These are phyloP conservation scores for Astropecten irregularis DNA, from an alignment of 53 echinoderm and acorn worm species.

Conservation along the genomic window DNA sequence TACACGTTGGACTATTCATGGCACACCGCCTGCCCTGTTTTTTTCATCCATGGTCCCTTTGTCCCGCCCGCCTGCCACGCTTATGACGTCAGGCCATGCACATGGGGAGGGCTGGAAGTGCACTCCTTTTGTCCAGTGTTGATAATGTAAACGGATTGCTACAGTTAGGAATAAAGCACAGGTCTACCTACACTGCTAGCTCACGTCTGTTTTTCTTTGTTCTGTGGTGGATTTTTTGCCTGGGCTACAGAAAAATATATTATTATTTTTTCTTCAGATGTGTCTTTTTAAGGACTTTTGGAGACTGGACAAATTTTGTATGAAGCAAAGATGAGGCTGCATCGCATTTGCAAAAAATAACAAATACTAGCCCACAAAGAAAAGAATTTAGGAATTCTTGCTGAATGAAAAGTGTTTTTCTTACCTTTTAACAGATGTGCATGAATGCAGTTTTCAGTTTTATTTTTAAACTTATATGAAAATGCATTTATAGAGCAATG, in stretches of 20 bases:
- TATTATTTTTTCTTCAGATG: not conserved
- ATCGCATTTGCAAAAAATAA: too few relatives aligned
- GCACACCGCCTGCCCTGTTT: slow-evolving; percentile 48
- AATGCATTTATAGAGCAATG: too few relatives aligned
- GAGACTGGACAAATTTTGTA: slow-evolving; percentile 9
- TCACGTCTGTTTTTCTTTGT: slow-evolving; percentile 38
- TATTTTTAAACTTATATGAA: too few relatives aligned
- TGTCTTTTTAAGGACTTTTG: too few relatives aligned
- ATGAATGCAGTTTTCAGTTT: too few relatives aligned
- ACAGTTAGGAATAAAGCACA: slow-evolving; percentile 31
- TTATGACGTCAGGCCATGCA: slow-evolving; percentile 56
- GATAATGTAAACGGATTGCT: slow-evolving; percentile 59
- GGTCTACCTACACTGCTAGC: slow-evolving; percentile 13
- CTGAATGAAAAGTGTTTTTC: too few relatives aligned
- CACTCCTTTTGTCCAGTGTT: slow-evolving; percentile 57
- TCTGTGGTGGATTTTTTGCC: slow-evolving; percentile 2
- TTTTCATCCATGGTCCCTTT: slow-evolving; percentile 14
- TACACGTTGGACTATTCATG: slow-evolving; percentile 37
- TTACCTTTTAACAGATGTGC: too few relatives aligned
- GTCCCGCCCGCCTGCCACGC: slow-evolving; percentile 59
- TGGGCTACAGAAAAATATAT: not conserved
- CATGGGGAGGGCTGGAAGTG: slow-evolving; percentile 36
- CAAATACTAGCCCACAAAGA: too few relatives aligned
- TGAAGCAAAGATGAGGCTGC: not conserved
- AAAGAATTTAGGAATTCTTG: too few relatives aligned